These are phyloP conservation scores for Automeris io DNA, from an alignment of 2,888 invertebrate species.

Conservation along the genomic window DNA sequence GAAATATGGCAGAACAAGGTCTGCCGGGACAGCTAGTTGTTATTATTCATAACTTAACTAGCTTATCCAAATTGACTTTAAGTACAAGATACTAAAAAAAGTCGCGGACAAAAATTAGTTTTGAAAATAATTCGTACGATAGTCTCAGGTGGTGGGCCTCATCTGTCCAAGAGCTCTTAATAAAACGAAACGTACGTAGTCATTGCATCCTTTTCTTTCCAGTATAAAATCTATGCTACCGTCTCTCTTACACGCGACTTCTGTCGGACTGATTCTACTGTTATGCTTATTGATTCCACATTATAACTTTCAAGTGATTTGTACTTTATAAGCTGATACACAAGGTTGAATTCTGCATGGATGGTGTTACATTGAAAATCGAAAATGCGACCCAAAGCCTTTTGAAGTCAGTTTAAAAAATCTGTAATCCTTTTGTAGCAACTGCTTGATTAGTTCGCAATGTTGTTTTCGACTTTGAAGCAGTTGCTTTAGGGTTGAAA, in stretches of 20 bases:
- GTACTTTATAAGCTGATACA: conserved; percentile 26
- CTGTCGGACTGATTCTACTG: conserved; percentile 61
- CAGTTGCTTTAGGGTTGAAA: conserved; percentile 34
- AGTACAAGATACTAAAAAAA: too few relatives aligned
- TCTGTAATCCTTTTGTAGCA: conserved; percentile 34
- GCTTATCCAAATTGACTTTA: too few relatives aligned
- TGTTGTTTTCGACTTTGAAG: conserved; percentile 29
- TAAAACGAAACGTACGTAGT: conserved; percentile 24
- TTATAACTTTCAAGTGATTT: conserved; percentile 27
- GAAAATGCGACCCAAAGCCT: conserved; percentile 54
- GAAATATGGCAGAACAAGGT: too few relatives aligned
- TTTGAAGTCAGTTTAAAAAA: conserved; percentile 64
- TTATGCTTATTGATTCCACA: conserved; percentile 69
- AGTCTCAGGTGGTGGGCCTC: conserved; percentile 62
- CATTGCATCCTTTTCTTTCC: conserved; percentile 35
- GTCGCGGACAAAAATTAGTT: too few relatives aligned
- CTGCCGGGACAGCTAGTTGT: too few relatives aligned
- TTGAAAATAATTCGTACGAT: too few relatives aligned
- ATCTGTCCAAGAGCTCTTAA: conserved; percentile 53
- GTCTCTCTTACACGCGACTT: conserved; percentile 51
- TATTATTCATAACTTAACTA: too few relatives aligned
- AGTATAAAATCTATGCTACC: conserved; percentile 24
- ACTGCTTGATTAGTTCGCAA: conserved; percentile 19
- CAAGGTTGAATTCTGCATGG: conserved; percentile 20
- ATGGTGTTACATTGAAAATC: conserved; percentile 23